Base-by-base conservation (phyloP, 1,140 invertebrate species). In the Eumaeus atala region DNA sequence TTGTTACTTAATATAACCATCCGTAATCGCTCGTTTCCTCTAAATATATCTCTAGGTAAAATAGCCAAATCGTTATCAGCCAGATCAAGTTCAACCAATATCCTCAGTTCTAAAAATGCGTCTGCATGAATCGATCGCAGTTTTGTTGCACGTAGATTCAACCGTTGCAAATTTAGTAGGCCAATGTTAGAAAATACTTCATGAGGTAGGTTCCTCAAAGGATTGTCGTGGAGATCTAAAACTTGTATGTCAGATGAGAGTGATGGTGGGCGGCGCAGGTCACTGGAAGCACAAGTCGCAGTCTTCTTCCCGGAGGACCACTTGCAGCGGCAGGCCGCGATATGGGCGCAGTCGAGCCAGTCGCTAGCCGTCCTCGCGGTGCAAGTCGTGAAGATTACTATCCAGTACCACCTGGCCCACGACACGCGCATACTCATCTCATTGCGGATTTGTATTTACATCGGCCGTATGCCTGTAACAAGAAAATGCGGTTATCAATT, bases 271-370 rank as follows among this genome's bases (percentile, higher is more conserved):
- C 91, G 90, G 62, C 93, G 92, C 51, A 95, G 90, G 51, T 93
- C 92, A 18, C 93, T 91, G 55, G 93, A 91, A 53, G 91, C 91
- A 84, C 95, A 96, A 21, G 94, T 88, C 28, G 95, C 95, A 1
- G 94, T 95, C 70, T 95, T 95, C 82, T 96, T 96, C 21, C 95
- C 95, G 11, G 92, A 94, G 11, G 93, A 93, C 95, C 95, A 97
- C 85, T 95, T 96, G 89, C 95, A 97, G 59, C 91, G 90, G 77
- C 95, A 96, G 53, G 93, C 92, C 10, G 89, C 77, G 62, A 86
- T 80, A 40, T 94, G 94, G 75, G 95, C 95, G 66, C 87, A 88
- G 68, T 94, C 93, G 10, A 93, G 93, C 93, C 94, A 95, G 76
- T 95, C 94, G 51, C 82, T 84, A 54, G 76, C 78, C 48, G 79